Percentiles rank a stretch among this genome's conserved stretches.
These are phyloP conservation scores for Carpatolechia fugitivella DNA, from an alignment of 2,888 invertebrate genomes.

Conservation along the genomic window DNA sequence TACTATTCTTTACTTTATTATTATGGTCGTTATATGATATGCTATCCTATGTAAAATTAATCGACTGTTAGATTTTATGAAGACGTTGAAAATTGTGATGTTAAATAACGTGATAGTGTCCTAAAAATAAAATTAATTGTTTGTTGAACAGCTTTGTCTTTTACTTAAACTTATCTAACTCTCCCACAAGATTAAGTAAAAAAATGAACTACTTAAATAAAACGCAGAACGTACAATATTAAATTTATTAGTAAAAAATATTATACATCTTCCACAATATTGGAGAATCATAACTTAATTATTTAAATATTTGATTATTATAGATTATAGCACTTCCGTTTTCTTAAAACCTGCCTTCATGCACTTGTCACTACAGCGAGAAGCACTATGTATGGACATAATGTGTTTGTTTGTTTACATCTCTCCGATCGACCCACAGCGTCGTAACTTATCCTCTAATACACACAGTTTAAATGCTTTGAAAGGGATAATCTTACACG, in stretches of 20 bases:
- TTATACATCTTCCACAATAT: slow-evolving; percentile 80
- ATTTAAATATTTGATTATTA: slow-evolving; percentile 76
- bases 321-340: slow-evolving; percentile 76
- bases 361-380: slow-evolving; percentile 67
- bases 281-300: slow-evolving; percentile 79
- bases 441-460: slow-evolving; percentile 48
- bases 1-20: no score
- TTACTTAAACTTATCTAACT: no score
- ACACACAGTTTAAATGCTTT: slow-evolving; percentile 67
- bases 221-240: slow-evolving; percentile 67
- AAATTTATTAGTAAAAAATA: slow-evolving; percentile 81
- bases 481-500: slow-evolving; percentile 44
- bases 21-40: neutral
- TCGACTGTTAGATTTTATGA: slow-evolving; percentile 15
- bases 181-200: no score
- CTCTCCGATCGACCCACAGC: neutral
- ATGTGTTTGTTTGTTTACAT: slow-evolving; percentile 23
- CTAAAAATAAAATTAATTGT: slow-evolving; percentile 25
- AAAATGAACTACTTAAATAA: slow-evolving; percentile 41
- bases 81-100: slow-evolving; percentile 29
- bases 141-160: slow-evolving; percentile 11
- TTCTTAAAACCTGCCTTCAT: slow-evolving; percentile 64
- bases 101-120: slow-evolving; percentile 19
- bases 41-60: neutral
- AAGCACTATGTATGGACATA: slow-evolving; percentile 55